Evolutionary conservation across 2,888 invertebrate genomes (phyloP), one percentile per base, ranked within the genome.

Genomic region (Lithosia quadra): DNA sequence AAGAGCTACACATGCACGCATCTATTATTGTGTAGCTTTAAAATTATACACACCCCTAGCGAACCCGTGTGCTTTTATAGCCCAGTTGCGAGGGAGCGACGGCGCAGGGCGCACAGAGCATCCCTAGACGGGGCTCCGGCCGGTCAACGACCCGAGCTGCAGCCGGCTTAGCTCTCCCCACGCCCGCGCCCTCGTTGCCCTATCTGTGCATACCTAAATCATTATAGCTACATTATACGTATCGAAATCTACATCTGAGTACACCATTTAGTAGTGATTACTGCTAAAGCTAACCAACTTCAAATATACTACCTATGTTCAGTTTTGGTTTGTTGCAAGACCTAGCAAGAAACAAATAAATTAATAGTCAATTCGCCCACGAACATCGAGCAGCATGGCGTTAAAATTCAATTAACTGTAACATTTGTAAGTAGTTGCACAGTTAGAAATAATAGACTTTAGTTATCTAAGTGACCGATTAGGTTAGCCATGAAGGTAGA

Each of bases 81-180:
- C 59, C 69, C 63, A 68, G 56, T 39, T 21, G 59, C 33, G 55
- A 68, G 60, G 56, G 66, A 62, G 63, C 28, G 39, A 34, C 24
- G 70, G 36, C 53, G 36, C 64, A 63, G 55, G 56, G 63, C 63
- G 63, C 65, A 64, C 63, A 56, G 69, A 63, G 68, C 77, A 73
- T 72, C 75, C 79, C 81, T 68, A 63, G 53, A 55, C 63, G 63
- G 49, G 65, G 71, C 66, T 55, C 60, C 75, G 72, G 72, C 77
- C 78, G 83, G 86, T 81, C 85, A 76, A 67, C 75, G 81, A 79
- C 81, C 86, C 73, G 65, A 63, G 68, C 67, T 73, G 77, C 76
- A 80, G 66, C 75, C 65, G 73, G 75, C 75, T 65, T 77, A 65
- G 21, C 34, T 63, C 60, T 21, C 74, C 68, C 68, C 67, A 67